Base-by-base conservation (phyloP, 2,888 invertebrate species). In the Dynastes grantii region DNA sequence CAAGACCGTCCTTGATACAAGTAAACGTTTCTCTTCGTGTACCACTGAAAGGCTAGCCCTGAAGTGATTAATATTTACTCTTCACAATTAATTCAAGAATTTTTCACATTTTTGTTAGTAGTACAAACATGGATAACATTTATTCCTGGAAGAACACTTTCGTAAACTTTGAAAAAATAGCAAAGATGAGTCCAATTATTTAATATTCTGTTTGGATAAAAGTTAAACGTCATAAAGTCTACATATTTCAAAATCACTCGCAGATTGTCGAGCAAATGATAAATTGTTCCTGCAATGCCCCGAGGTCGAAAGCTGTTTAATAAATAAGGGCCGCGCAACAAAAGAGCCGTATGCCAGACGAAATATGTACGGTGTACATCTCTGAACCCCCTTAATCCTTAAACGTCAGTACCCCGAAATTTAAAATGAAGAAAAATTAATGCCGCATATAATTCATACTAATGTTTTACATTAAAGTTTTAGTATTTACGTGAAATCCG, bases 381-480 rank as follows among this genome's bases (percentile, higher is more conserved):
- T 51, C 9, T 27, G 51, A 49, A 68, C 27, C 13, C 27, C 51
- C 8, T 32, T 13, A 68, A 68, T 68, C 68, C 68, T 68, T 29
- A n/a, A 68, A 8, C 63, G 32, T 29, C 51, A 32, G 27, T 27
- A 68, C 22, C 6, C 11, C 32, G 51, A 22, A 68, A 51, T 29
- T 27, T 16, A 68, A 68, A 68, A 68, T 51, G 68, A 68, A 68
- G 68, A 68, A 68, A 53, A 68, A 53, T 68, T 68, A 22, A 27
- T 68, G 51, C 40, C 68, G 29, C 49, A 29, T 9, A 51, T 68
- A 68, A 53, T 68, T 68, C 27, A 51, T 68, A 68, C 68, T 68
- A 68, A 51, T 68, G 51, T 29, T 29, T 1, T 9, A n/a, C 27
- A 32, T 11, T 45, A 68, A 68, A 51, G 68, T 49, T 68, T 32